Base-by-base conservation (phyloP, 2,113 vertebrate species). In the Pseudolaguvia tuberculata region DNA sequence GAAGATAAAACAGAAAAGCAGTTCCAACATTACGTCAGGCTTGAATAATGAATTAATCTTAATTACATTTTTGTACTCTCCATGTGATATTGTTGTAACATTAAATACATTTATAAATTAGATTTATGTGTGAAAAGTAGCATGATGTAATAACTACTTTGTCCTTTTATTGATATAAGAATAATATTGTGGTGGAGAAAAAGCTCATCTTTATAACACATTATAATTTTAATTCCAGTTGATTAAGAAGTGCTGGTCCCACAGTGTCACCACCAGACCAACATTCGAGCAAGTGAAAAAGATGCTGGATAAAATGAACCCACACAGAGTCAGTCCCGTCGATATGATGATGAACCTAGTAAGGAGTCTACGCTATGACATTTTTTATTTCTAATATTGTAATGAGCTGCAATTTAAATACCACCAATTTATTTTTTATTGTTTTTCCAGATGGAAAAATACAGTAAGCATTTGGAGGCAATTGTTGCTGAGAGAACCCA, bases 271-370 rank as follows among this genome's bases (percentile, higher is more conserved):
- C 53, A 73, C 82, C 63, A 90, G 90, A 69, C 91, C 90, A 5
- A 87, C 89, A 1, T 93, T 91, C 76, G 90, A 92, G 61, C 91
- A 92, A 62, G 85, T 89, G 81, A 92, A 90, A 81, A 92, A 92
- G 82, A 88, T 82, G 78, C 87, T 91, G 4, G 88, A 92, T 76
- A 91, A 90, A 79, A 91, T 91, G 87, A 93, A 92, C 78, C 90
- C 89, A 11, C 84, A 87, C 78, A 91, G 90, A 88, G 87, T 91
- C 62, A 92, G 91, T 84, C 88, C 91, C 1, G 90, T 93, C 67
- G 90, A 92, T 82, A 90, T 91, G 89, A 90, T 89, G 89, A 92
- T 91, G 89, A 93, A 89, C 76, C 82, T 91, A 90, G 91, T 92
- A 87, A 83, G n/a, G 73, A 69, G 27, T 35, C 9, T 53, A 9